Conservation (phyloP, 2,113 vertebrate species). For the Rafetus swinhoei region DNA sequence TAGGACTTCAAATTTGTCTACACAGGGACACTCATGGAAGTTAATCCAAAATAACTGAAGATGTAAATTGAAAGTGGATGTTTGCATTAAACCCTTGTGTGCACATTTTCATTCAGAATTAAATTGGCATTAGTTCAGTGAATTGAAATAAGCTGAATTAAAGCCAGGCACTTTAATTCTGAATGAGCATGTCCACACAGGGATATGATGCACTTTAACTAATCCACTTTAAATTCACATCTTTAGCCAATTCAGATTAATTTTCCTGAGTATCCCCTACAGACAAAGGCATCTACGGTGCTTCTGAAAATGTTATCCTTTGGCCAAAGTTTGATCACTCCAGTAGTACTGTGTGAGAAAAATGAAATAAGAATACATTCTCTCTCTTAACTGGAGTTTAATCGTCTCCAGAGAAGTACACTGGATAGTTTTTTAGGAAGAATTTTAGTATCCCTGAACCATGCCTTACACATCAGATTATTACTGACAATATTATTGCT, state of each 20-base stretch:
- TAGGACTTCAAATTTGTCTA: not conserved
- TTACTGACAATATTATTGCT: not conserved
- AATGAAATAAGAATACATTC: slow-evolving; percentile 15
- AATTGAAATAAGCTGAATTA: not conserved
- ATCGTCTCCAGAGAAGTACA: not conserved
- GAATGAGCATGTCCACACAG: not conserved
- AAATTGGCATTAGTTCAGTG: too few relatives aligned
- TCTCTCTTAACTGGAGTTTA: not conserved
- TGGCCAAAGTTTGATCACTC: slow-evolving; percentile 4
- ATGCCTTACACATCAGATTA: not conserved
- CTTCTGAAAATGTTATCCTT: not conserved
- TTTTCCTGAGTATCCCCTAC: not conserved
- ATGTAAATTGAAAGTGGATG: not conserved
- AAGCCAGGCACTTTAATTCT: not conserved
- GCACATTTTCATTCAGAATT: not conserved
- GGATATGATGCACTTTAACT: not conserved
- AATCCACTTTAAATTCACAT: not conserved
- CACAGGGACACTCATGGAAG: not conserved
- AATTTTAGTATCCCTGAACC: not conserved
- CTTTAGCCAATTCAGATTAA: not conserved
- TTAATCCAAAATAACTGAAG: not conserved
- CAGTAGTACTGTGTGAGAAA: not conserved
- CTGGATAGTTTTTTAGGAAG: not conserved
- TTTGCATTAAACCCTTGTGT: not conserved
- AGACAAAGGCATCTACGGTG: not conserved